A percentile compares a stretch with the other conserved stretches of the same genome.
Conservation (phyloP, 2,888 invertebrate genomes). For the Hedya salicella region DNA sequence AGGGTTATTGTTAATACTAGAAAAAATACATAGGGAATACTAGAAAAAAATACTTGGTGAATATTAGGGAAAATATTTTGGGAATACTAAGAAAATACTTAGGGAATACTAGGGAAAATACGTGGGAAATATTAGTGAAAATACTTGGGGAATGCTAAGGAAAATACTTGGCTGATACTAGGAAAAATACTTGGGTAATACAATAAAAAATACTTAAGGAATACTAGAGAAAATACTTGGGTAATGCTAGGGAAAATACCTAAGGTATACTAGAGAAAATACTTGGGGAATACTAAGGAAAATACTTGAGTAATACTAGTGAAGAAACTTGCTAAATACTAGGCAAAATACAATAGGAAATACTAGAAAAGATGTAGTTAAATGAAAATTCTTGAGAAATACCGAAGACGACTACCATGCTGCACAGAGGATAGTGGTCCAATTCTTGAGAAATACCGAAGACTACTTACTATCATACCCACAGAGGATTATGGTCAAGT, state of each 20-base stretch:
- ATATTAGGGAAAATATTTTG: slow-evolving; percentile 22
- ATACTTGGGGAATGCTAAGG: background rate
- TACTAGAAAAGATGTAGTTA: no score
- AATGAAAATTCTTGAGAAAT: no score
- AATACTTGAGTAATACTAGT: background rate
- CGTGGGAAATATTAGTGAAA: background rate
- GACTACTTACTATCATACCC: no score
- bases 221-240: slow-evolving; percentile 19
- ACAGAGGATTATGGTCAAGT: no score
- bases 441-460: no score
- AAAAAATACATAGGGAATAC: slow-evolving; percentile 1
- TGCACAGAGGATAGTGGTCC: no score
- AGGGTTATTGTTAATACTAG: slow-evolving; percentile 4
- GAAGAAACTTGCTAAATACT: background rate
- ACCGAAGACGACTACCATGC: no score
- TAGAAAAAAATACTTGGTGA: slow-evolving; percentile 7
- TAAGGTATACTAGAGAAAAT: background rate
- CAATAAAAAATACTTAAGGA: background rate
- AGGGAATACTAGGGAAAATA: slow-evolving; percentile 1
- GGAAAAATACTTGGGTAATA: background rate
- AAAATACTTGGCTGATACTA: background rate
- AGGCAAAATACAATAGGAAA: background rate
- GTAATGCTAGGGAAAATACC: background rate
- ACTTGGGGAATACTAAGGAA: slow-evolving; percentile 1
- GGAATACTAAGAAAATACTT: slow-evolving; percentile 13